Evolutionary conservation across 2,888 invertebrate species (phyloP).

Genomic region (Plebejus argus): DNA sequence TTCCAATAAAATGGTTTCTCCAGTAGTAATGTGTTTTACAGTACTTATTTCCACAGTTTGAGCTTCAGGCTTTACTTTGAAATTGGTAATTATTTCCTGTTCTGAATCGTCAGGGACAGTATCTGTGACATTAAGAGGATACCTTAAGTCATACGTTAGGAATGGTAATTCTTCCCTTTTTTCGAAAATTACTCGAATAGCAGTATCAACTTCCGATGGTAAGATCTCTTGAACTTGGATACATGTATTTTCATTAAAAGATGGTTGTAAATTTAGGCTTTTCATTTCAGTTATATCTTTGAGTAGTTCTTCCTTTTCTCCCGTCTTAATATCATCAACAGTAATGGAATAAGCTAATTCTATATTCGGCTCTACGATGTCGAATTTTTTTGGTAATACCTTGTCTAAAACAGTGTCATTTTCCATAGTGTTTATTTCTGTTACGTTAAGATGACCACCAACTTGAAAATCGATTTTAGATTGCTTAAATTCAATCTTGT

Average conservation of each 20-base stretch:
- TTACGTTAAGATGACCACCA: slow-evolving; percentile 50
- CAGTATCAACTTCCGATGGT: slow-evolving; percentile 53
- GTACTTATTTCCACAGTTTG: slow-evolving; percentile 54
- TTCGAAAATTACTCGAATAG: slow-evolving; percentile 42
- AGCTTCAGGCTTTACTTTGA: slow-evolving; percentile 44
- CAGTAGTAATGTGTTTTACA: slow-evolving; percentile 56
- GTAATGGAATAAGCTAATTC: slow-evolving; percentile 75
- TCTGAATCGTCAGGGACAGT: slow-evolving; percentile 58
- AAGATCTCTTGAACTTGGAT: slow-evolving; percentile 56
- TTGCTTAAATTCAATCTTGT: slow-evolving; percentile 41
- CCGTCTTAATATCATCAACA: slow-evolving; percentile 72
- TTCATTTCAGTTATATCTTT: slow-evolving; percentile 43
- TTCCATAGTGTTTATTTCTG: slow-evolving; percentile 50
- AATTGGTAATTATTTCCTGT: slow-evolving; percentile 46
- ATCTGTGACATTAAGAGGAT: slow-evolving; percentile 57
- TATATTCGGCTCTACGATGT: slow-evolving; percentile 47
- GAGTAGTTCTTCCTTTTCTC: slow-evolving; percentile 67
- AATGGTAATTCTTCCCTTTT: slow-evolving; percentile 49
- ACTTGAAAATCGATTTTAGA: slow-evolving; percentile 52
- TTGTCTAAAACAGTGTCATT: slow-evolving; percentile 50
- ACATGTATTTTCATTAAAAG: slow-evolving; percentile 52
- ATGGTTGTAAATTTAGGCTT: slow-evolving; percentile 44
- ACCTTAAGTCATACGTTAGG: slow-evolving; percentile 52
- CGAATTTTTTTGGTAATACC: slow-evolving; percentile 46
- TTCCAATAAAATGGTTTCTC: slow-evolving; percentile 61